Percentiles rank a stretch among this genome's conserved stretches.
Conservation (phyloP, 2,113 vertebrate species). For the Danio rerio region DNA sequence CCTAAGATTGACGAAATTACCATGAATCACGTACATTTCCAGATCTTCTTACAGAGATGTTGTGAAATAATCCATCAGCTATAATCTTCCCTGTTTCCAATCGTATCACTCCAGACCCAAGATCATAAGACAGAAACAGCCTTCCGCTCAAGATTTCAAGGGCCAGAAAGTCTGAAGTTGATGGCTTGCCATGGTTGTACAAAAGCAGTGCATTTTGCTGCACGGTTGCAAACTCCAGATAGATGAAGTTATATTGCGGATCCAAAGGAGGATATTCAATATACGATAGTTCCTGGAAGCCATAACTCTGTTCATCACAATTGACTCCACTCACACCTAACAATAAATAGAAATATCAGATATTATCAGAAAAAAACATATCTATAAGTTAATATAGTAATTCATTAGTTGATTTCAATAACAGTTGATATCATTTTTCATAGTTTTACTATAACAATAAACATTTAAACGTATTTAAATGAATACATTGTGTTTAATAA, state of each 20-base stretch:
- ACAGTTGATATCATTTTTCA: no score
- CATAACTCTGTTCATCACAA: constrained; percentile 75
- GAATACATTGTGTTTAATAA: no score
- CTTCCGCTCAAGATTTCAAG: constrained; percentile 73
- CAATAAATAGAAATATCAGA: constrained; percentile 7
- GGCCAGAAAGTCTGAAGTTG: constrained; percentile 74
- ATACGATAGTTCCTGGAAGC: constrained; percentile 79
- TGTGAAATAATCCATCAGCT: constrained; percentile 78
- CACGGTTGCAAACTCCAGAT: constrained; percentile 76
- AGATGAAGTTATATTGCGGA: constrained; percentile 76
- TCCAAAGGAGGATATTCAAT: constrained; percentile 77
- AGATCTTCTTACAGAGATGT: constrained; percentile 70
- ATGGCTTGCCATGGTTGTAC: constrained; percentile 68
- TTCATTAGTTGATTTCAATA: no score
- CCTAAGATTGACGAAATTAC: background rate
- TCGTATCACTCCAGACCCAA: constrained; percentile 74
- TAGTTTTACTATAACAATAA: background rate
- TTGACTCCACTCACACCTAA: constrained; percentile 70
- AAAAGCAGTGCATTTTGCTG: constrained; percentile 73
- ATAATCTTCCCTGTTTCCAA: constrained; percentile 72
- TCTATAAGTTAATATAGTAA: no score
- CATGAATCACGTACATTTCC: constrained; percentile 70
- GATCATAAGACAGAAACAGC: constrained; percentile 72
- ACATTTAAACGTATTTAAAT: background rate
- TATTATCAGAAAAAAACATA: background rate